A percentile compares a stretch with the other conserved stretches of the same genome.
Conservation (phyloP, 2,888 invertebrate species). For the Acrobasis consociella region DNA sequence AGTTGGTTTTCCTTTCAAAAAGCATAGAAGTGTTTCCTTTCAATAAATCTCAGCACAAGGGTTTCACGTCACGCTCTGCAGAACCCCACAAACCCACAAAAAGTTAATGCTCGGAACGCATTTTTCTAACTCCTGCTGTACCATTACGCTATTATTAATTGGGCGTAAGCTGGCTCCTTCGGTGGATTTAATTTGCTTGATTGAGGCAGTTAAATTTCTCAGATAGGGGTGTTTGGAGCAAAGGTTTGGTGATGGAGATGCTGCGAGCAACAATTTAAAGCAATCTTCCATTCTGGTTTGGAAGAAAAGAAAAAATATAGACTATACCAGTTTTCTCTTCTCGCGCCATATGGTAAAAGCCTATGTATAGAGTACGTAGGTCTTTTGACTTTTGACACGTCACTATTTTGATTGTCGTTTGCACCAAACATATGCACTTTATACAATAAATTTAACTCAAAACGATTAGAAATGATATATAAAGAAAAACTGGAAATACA, state of each 20-base stretch:
- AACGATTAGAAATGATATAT: too few relatives aligned
- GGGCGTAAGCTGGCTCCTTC: slow-evolving; percentile 62
- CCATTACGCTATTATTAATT: slow-evolving; percentile 67
- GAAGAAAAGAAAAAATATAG: too few relatives aligned
- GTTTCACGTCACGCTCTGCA: not conserved
- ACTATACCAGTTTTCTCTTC: too few relatives aligned
- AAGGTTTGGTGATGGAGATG: not conserved
- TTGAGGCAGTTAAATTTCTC: slow-evolving; percentile 31
- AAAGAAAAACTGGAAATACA: too few relatives aligned
- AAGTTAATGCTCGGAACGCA: slow-evolving; percentile 48
- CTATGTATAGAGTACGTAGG: too few relatives aligned
- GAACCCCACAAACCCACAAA: slow-evolving; percentile 11
- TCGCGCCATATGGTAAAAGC: too few relatives aligned
- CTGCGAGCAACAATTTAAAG: slow-evolving; percentile 1
- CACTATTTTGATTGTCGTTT: too few relatives aligned
- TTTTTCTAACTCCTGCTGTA: slow-evolving; percentile 43
- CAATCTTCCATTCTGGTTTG: not conserved
- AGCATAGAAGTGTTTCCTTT: too few relatives aligned
- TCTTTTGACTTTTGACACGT: too few relatives aligned
- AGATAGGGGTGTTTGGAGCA: slow-evolving; percentile 15
- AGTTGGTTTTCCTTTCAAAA: not conserved
- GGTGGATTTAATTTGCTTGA: slow-evolving; percentile 46
- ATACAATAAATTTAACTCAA: too few relatives aligned
- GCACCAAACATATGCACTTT: too few relatives aligned
- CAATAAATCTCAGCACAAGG: not conserved